phyloP scores from a whole-genome alignment of 1,140 invertebrate genomes.

The Frieseomelitta varia region DNA sequence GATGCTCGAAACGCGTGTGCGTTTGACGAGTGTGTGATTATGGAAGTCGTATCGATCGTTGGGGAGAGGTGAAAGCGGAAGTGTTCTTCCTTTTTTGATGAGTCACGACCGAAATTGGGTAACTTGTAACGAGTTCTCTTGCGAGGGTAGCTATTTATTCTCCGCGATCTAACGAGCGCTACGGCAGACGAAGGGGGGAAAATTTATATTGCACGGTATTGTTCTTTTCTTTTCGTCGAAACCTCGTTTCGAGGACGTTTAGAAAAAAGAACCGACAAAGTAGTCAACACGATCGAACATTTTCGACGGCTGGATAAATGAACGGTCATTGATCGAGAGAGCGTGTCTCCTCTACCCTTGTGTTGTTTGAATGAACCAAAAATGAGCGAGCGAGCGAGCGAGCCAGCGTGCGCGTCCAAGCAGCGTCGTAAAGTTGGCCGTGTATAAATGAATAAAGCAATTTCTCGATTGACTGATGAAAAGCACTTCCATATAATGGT shows the following conservation, averaged over 20 bases:
- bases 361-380: conserved; percentile 44
- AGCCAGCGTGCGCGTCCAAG: not conserved
- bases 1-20: not conserved
- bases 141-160: too few relatives aligned
- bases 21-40: not conserved
- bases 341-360: not conserved
- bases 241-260: too few relatives aligned
- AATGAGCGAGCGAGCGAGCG: not conserved
- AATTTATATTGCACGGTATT: too few relatives aligned
- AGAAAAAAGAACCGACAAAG: not conserved
- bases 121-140: not conserved
- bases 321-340: not conserved
- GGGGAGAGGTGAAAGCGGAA: not conserved
- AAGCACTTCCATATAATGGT: conserved; percentile 50
- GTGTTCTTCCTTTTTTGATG: not conserved
- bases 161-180: not conserved
- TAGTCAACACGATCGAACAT: not conserved
- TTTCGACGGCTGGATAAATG: not conserved
- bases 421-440: conserved; percentile 10
- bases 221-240: not conserved
- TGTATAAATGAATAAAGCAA: conserved; percentile 44
- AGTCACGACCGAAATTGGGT: not conserved
- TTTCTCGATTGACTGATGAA: conserved; percentile 59
- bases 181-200: not conserved
- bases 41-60: not conserved